phyloP scores from a whole-genome alignment of 1,140 invertebrate genomes.

The Drosophila ogumai region DNA sequence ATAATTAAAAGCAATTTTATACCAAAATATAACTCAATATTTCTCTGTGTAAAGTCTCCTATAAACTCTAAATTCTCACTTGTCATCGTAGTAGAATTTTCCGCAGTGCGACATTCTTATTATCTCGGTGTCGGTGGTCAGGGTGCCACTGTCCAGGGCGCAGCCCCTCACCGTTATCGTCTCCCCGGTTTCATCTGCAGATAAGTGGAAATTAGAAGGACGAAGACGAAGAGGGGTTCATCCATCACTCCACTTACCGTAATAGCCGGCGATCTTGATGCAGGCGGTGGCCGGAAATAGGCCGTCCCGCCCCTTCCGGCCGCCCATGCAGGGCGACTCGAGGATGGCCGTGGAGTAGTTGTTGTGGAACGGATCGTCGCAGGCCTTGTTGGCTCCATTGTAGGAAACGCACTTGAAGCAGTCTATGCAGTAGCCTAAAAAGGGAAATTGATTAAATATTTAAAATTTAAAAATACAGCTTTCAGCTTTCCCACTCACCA shows the following conservation, averaged over 20 bases:
- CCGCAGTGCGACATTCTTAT: constrained; percentile 97
- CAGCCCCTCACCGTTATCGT: constrained; percentile 93
- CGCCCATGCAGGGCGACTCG: constrained; percentile 96
- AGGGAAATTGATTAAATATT: neutral
- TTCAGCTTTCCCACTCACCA: constrained; percentile 41
- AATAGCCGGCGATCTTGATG: constrained; percentile 95
- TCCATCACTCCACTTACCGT: constrained; percentile 87
- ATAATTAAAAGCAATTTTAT: too few species aligned
- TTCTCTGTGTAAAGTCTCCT: neutral
- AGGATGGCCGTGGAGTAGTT: constrained; percentile 93
- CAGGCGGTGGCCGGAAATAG: constrained; percentile 98
- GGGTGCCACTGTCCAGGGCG: constrained; percentile 95
- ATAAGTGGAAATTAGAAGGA: neutral
- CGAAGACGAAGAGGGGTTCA: constrained; percentile 2
- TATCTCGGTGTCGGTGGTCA: constrained; percentile 96
- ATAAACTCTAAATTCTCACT: constrained; percentile 86
- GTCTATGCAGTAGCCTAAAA: constrained; percentile 90
- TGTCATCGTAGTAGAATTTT: constrained; percentile 93
- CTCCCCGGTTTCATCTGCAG: constrained; percentile 90
- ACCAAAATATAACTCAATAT: neutral
- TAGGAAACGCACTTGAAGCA: constrained; percentile 98
- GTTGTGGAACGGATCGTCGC: constrained; percentile 99
- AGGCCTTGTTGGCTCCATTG: constrained; percentile 93
- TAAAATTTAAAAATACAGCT: neutral
- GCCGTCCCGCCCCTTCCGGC: constrained; percentile 95